Conservation (phyloP, 2,888 invertebrate species). For the Flexamia atlantica region DNA sequence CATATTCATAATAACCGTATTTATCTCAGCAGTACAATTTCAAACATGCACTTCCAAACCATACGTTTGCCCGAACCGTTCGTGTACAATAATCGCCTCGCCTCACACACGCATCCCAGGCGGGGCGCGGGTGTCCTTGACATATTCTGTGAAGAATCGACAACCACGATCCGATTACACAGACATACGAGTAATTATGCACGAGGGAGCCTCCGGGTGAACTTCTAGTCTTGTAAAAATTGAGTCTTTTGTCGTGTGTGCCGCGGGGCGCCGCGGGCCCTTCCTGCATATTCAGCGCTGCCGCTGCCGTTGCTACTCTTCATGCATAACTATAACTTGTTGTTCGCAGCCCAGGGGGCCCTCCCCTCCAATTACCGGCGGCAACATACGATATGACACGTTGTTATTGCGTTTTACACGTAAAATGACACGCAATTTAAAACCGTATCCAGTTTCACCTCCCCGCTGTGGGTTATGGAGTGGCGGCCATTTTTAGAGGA, state of each 20-base stretch:
- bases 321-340: conserved; percentile 52
- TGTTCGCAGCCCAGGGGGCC: conserved; percentile 35
- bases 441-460: conserved; percentile 50
- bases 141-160: conserved; percentile 14
- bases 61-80: not conserved
- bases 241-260: conserved; percentile 25
- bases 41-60: too few relatives aligned
- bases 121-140: not conserved
- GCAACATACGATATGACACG: conserved; percentile 57
- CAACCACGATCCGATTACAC: conserved; percentile 12
- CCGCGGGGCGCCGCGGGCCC: not conserved
- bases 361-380: conserved; percentile 33
- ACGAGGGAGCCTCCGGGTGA: not conserved
- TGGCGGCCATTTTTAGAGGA: conserved; percentile 15
- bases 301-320: conserved; percentile 50
- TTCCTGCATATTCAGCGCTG: conserved; percentile 37
- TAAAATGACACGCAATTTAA: conserved; percentile 58
- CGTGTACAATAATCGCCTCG: not conserved
- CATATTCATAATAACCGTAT: too few relatives aligned
- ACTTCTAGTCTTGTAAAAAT: conserved; percentile 20
- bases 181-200: conserved; percentile 1
- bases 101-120: conserved; percentile 2
- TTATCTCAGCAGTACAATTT: too few relatives aligned
- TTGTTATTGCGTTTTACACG: conserved; percentile 56
- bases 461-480: conserved; percentile 46